Conservation (phyloP, 2,888 invertebrate genomes). For the Erebia palarica region DNA sequence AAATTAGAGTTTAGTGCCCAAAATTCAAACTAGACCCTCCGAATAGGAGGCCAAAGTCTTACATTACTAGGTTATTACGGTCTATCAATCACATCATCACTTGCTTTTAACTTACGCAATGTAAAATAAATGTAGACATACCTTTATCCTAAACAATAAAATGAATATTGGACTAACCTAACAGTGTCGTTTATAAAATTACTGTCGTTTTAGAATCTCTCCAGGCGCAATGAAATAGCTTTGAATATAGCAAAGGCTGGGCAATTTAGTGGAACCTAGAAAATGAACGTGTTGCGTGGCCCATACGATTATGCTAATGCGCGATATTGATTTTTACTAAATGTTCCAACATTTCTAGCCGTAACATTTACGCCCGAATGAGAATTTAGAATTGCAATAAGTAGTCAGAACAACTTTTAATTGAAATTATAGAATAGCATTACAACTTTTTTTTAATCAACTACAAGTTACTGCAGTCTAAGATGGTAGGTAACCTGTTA, state of each 20-base stretch:
- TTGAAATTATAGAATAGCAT: no score
- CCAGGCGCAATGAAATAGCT: constrained; percentile 1
- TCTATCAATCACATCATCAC: no score
- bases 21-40: no score
- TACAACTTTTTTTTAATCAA: no score
- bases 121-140: constrained; percentile 10
- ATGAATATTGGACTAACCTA: constrained; percentile 25
- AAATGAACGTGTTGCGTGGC: constrained; percentile 14
- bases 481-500: no score
- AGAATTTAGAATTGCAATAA: not conserved
- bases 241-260: not conserved
- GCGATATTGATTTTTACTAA: constrained; percentile 21
- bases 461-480: no score
- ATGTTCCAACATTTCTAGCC: not conserved
- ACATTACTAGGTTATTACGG: no score
- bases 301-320: constrained; percentile 21
- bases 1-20: no score
- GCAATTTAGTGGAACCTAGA: constrained; percentile 5
- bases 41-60: no score
- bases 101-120: not conserved
- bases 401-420: not conserved
- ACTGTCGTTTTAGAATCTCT: constrained; percentile 7
- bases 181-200: constrained; percentile 27
- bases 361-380: not conserved
- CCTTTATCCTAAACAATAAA: constrained; percentile 22